Base-by-base conservation (phyloP, 2,113 vertebrate genomes). In the Carlito syrichta region DNA sequence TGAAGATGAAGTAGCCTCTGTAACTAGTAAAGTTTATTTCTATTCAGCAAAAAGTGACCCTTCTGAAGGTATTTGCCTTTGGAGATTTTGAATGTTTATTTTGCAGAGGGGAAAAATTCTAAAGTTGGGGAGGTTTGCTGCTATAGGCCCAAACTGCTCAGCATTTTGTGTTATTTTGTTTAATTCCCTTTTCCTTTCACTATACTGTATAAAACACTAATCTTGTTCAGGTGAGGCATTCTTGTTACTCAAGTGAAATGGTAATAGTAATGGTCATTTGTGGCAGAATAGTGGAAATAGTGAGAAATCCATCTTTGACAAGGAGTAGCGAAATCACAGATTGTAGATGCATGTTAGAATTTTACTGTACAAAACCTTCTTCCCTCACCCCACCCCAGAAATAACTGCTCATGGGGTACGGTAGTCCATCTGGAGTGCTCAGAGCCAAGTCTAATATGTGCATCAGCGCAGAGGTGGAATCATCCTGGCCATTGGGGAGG, bases 231-330 rank as follows among this genome's bases (percentile, higher is more conserved):
- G 83, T 52, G 50, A 89, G 45, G 35, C 7, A 23, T 71, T 97
- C 94, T 73, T 95, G 8, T 96, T 96, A 93, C 45, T 84, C 76
- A 90, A 88, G 35, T 95, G n/a, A 85, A 25, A 96, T 74, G 40
- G 11, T 35, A 83, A 84, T 86, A 82, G 8, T 68, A 92, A 78
- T 77, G 48, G 85, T 62, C 8, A 94, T 81, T 96, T 96, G 86
- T 89, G 60, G 35, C 22, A 91, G 54, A 56, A n/a, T 52, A 69
- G 22, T 85, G 58, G 76, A 20, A 86, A 86, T 27, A 68, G 43
- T 69, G n/a, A 91, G 60, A 97, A 96, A 92, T 71, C 8, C 45
- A n/a, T 69, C 85, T 76, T 52, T 93, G 85, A 95, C 50, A 60
- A 76, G 17, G 45, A 82, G 25, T n/a, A 78, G 45, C 22, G 69